Conservation (phyloP, 2,888 invertebrate genomes). For the Synergus itoensis region DNA sequence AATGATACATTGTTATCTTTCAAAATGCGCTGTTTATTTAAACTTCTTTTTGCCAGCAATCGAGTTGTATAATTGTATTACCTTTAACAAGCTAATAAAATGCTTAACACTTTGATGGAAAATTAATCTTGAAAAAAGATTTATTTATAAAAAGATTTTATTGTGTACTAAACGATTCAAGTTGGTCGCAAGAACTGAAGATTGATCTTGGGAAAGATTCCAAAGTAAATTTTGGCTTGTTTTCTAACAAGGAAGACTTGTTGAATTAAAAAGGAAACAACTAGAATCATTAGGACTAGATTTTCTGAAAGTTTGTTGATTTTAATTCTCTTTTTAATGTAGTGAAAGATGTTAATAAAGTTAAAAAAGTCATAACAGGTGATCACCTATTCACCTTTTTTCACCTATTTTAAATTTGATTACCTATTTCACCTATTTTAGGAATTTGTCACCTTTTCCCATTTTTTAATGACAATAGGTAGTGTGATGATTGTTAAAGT, state of each 20-base stretch:
- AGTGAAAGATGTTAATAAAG: too few relatives aligned
- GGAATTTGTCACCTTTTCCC: too few relatives aligned
- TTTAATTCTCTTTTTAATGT: too few relatives aligned
- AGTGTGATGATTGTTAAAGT: not conserved
- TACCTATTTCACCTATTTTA: too few relatives aligned
- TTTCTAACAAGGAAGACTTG: not conserved
- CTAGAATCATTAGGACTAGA: not conserved
- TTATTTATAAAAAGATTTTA: not conserved
- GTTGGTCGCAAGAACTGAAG: not conserved
- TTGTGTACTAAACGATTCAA: not conserved
- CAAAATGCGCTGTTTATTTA: not conserved
- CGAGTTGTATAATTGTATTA: not conserved
- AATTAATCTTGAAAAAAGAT: conserved; percentile 6
- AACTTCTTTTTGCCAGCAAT: not conserved
- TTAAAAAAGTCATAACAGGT: too few relatives aligned
- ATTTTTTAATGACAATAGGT: too few relatives aligned
- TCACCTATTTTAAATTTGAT: too few relatives aligned
- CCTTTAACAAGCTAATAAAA: not conserved
- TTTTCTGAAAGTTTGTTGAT: not conserved
- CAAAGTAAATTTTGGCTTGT: conserved; percentile 13
- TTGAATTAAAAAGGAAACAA: conserved; percentile 37
- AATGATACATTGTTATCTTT: not conserved
- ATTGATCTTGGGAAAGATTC: conserved; percentile 26
- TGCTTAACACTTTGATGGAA: not conserved
- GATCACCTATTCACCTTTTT: too few relatives aligned